Percentiles rank a stretch among this genome's conserved stretches.
Conservation (phyloP, 2,888 invertebrate species). For the Cheilosia scutellata region DNA sequence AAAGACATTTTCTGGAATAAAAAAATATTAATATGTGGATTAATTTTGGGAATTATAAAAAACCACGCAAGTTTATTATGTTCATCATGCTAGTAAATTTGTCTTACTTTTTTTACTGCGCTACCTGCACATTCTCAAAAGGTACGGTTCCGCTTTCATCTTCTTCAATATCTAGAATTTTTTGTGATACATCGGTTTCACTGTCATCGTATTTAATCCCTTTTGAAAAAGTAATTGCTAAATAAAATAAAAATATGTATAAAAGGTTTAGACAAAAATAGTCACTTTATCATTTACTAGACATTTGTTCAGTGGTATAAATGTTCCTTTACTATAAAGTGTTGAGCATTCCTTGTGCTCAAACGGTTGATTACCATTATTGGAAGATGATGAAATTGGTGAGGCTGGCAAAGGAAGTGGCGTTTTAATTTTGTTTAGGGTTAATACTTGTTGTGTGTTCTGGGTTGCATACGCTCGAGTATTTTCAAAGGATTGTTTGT, state of each 20-base stretch:
- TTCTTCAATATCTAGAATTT: neutral
- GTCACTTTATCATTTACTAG: neutral
- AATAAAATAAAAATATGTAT: no score
- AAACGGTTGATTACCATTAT: neutral
- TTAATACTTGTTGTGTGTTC: neutral
- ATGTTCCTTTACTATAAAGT: neutral
- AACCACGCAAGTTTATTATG: neutral
- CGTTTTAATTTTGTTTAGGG: neutral
- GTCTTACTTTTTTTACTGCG: neutral
- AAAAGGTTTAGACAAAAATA: neutral
- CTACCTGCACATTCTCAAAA: neutral
- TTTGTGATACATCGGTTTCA: neutral
- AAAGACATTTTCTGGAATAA: constrained; percentile 71
- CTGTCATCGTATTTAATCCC: no score
- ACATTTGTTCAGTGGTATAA: neutral
- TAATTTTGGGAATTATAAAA: neutral
- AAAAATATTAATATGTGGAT: neutral
- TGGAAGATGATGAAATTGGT: neutral
- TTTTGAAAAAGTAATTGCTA: neutral
- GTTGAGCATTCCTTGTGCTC: neutral
- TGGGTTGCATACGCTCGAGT: no score
- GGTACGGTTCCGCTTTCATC: neutral
- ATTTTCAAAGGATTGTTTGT: no score
- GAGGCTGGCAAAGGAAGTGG: neutral
- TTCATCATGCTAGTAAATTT: no score